phyloP scores from a whole-genome alignment of 2,113 vertebrate genomes.

The Amphiprion percula region DNA sequence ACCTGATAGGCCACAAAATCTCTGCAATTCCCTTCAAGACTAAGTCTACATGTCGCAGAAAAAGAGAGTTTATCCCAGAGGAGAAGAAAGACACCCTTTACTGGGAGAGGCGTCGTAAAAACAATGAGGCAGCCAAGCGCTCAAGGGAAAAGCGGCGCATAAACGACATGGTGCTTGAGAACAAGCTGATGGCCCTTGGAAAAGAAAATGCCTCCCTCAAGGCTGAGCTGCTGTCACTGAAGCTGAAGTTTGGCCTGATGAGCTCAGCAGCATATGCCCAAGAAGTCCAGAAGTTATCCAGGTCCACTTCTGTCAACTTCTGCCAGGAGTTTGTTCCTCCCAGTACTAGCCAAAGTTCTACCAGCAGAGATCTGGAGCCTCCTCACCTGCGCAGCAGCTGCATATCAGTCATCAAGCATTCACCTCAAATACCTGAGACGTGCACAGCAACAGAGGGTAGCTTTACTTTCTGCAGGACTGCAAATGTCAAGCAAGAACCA shows the following conservation, averaged over 20 bases:
- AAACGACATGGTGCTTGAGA: conserved; percentile 98
- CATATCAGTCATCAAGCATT: conserved; percentile 97
- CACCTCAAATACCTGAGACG: conserved; percentile 89
- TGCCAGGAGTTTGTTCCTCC: conserved; percentile 88
- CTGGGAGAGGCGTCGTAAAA: conserved; percentile 96
- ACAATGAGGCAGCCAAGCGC: conserved; percentile 97
- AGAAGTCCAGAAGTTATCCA: conserved; percentile 92
- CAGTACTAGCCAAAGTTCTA: conserved; percentile 75
- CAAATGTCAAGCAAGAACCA: conserved; percentile 91
- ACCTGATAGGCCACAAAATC: conserved; percentile 67
- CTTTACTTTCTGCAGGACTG: conserved; percentile 80
- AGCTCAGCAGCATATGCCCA: conserved; percentile 91
- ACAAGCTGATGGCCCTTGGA: conserved; percentile 93
- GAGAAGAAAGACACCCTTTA: conserved; percentile 97
- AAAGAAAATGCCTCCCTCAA: conserved; percentile 95
- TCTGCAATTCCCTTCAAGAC: conserved; percentile 79
- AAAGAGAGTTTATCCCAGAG: conserved; percentile 96
- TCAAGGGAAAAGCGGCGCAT: conserved; percentile 95
- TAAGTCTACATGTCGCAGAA: conserved; percentile 89
- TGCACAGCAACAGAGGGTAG: conserved; percentile 77
- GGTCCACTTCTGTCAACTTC: conserved; percentile 81
- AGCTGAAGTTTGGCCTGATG: conserved; percentile 94
- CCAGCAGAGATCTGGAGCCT: conserved; percentile 86
- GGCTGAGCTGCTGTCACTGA: conserved; percentile 92
- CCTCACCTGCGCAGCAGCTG: conserved; percentile 87